phyloP scores from a whole-genome alignment of 2,888 invertebrate species.

The Allygus modestus region DNA sequence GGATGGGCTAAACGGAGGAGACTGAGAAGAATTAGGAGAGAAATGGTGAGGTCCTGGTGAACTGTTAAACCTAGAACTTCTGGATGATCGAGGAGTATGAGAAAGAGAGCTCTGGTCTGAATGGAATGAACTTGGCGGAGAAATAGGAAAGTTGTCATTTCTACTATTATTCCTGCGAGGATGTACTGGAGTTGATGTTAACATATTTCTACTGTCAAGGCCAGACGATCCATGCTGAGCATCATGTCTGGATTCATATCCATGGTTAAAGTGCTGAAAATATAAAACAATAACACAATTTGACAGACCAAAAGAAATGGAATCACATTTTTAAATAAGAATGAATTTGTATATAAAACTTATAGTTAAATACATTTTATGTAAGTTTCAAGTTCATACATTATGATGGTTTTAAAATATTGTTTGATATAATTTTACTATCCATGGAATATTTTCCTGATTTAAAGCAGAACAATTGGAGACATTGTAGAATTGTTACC shows the following conservation, averaged over 20 bases:
- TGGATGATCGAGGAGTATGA: slow-evolving; percentile 23
- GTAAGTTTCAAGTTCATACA: no score
- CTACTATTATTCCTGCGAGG: slow-evolving; percentile 20
- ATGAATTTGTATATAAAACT: no score
- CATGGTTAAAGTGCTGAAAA: slow-evolving; percentile 15
- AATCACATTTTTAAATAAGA: no score
- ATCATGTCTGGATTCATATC: slow-evolving; percentile 4
- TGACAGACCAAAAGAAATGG: no score
- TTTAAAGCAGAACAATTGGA: no score
- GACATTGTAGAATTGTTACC: no score
- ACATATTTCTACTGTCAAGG: neutral
- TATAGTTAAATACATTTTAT: no score
- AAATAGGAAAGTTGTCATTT: neutral
- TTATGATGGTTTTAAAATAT: no score
- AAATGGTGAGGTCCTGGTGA: slow-evolving; percentile 7
- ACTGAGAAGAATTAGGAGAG: neutral
- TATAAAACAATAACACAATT: slow-evolving; percentile 1
- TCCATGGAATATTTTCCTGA: no score
- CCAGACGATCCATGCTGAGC: neutral
- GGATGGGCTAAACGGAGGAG: slow-evolving; percentile 44
- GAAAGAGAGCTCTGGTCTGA: slow-evolving; percentile 32
- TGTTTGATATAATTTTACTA: no score
- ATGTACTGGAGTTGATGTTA: slow-evolving; percentile 33
- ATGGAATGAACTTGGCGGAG: slow-evolving; percentile 18
- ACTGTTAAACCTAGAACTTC: slow-evolving; percentile 29